Conservation (phyloP, 2,888 invertebrate genomes). For the Lepas anatifera region DNA sequence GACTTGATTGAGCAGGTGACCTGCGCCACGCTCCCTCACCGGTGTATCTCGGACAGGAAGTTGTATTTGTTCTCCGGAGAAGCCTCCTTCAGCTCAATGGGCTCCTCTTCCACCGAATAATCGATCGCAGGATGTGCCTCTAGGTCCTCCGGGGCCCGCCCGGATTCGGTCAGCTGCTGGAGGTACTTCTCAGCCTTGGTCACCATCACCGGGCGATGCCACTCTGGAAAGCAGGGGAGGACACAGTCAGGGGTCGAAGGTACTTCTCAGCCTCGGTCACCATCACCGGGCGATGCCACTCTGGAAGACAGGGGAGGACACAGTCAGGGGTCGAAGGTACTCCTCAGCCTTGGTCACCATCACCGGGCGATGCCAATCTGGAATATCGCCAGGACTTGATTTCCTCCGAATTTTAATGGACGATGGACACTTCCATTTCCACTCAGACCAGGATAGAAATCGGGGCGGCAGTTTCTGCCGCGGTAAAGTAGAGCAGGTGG, state of each 20-base stretch:
- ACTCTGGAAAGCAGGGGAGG: slow-evolving; percentile 31
- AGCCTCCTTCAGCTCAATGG: slow-evolving; percentile 57
- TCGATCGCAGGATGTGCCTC: slow-evolving; percentile 47
- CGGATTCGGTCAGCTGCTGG: slow-evolving; percentile 72
- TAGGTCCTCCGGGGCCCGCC: slow-evolving; percentile 39
- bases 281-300: slow-evolving; percentile 54
- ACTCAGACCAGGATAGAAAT: too few relatives aligned
- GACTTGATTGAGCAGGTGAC: too few relatives aligned
- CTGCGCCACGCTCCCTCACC: too few relatives aligned
- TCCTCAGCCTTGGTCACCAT: too few relatives aligned
- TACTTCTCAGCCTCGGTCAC: slow-evolving; percentile 71
- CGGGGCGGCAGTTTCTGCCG: too few relatives aligned
- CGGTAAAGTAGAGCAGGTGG: too few relatives aligned
- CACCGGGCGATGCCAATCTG: too few relatives aligned
- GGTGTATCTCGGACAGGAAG: slow-evolving; percentile 69
- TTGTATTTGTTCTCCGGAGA: slow-evolving; percentile 55
- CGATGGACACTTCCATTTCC: too few relatives aligned
- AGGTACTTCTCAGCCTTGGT: slow-evolving; percentile 71
- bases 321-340: too few relatives aligned
- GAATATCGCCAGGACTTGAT: too few relatives aligned
- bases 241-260: slow-evolving; percentile 71
- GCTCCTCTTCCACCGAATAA: slow-evolving; percentile 59
- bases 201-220: slow-evolving; percentile 59
- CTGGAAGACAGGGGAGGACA: too few relatives aligned
- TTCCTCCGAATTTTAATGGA: too few relatives aligned